phyloP scores from a whole-genome alignment of 2,113 vertebrate genomes.

The Pycnonotus jocosus region DNA sequence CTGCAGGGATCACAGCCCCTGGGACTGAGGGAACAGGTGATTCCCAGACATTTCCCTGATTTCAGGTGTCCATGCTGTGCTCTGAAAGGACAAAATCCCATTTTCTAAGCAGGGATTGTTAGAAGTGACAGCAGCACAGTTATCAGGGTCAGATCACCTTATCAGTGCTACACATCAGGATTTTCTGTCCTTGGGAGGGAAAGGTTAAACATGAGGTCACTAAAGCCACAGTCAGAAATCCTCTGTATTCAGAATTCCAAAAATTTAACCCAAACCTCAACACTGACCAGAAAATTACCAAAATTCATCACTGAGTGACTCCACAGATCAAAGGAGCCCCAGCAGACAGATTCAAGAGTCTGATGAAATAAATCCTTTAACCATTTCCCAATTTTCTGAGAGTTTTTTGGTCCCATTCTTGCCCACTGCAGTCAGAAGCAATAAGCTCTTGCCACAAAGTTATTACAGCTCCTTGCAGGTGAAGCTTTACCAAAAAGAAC shows the following conservation, averaged over 20 bases:
- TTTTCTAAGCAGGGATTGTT: neutral
- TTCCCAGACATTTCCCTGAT: neutral
- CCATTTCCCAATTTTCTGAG: neutral
- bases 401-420: neutral
- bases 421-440: neutral
- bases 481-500: neutral
- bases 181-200: neutral
- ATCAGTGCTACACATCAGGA: fast-evolving
- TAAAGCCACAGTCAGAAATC: neutral
- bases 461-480: neutral
- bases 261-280: neutral
- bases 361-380: neutral
- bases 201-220: fast-evolving
- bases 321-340: neutral
- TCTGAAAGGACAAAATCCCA: neutral
- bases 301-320: neutral
- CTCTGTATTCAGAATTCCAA: neutral
- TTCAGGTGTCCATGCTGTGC: fast-evolving
- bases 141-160: no score
- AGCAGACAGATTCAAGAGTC: neutral
- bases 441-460: neutral
- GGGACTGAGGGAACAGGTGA: neutral
- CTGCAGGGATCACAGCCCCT: neutral
- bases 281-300: neutral
- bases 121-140: neutral